Conservation (phyloP, 2,113 vertebrate genomes). For the Capricornis sumatraensis region DNA sequence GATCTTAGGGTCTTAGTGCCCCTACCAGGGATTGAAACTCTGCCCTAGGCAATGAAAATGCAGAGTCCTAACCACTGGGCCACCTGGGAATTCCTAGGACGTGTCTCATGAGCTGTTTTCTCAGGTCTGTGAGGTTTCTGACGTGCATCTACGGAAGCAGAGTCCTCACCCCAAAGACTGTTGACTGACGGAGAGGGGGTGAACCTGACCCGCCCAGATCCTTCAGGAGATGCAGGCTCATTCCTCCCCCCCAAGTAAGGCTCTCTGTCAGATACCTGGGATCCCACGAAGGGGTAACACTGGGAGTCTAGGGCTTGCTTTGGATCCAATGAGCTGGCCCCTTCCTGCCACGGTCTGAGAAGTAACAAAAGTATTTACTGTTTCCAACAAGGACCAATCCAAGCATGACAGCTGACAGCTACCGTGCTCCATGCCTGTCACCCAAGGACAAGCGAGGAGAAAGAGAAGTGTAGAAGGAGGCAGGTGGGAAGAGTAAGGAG, state of each 20-base stretch:
- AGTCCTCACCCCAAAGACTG: neutral
- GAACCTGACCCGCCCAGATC: neutral
- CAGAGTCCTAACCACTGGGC: neutral
- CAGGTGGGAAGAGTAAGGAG: neutral
- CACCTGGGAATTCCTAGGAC: neutral
- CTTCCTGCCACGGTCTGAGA: neutral
- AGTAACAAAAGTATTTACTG: neutral
- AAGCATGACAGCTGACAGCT: neutral
- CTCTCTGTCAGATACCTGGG: neutral
- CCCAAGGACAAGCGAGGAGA: neutral
- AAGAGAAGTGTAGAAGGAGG: neutral
- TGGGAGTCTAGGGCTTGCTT: neutral
- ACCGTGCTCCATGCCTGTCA: no score
- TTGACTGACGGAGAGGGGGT: neutral
- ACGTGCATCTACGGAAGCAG: neutral
- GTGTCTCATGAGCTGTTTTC: neutral
- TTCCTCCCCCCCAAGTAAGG: neutral
- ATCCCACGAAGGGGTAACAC: neutral
- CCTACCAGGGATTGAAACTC: neutral
- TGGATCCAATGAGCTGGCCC: neutral
- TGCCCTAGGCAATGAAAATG: neutral
- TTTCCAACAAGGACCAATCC: neutral
- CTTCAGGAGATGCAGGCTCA: neutral
- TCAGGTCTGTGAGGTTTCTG: neutral
- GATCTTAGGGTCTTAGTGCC: neutral